Evolutionary conservation across 2,888 invertebrate genomes (phyloP), one percentile per base, ranked within the genome.

Genomic region (Sisyra nigra): DNA sequence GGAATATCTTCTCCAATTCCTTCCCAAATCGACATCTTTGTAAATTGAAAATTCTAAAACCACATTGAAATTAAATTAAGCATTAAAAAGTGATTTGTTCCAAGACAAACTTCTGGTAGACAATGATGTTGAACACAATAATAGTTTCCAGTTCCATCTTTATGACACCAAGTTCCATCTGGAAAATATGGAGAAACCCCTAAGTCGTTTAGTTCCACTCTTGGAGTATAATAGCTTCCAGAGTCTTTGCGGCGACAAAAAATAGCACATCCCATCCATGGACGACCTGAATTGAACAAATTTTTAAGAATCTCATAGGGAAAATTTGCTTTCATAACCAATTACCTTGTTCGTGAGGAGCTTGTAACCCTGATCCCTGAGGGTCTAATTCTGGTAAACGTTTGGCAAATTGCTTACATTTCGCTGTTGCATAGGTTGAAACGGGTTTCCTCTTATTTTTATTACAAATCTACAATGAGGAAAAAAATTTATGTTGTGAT

Each of bases 121-220:
- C 83, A 84, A 52, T 80, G 80, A 57, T 82, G 81, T 50, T 80
- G 77, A 42, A 77, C 62, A 53, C 83, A 83, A 57, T 72, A 84
- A 62, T 75, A 81, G 58, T 82, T 68, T 46, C 70, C 64, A 13
- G 62, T 61, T 36, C 70, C 71, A 51, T 77, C 75, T 53, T 67
- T 66, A 57, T 84, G 80, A 55, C 84, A 85, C 80, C 80, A 81
- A 3, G 83, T 84, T 10, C 84, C 84, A 61, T 84, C 84, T 1
- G 85, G 84, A 55, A 83, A 80, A 60, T 80, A 80, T 0, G 81
- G 76, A 53, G 80, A 74, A 29, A 77, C 63, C 6, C 80, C 79
- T 31, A 76, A 67, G 57, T 80, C 80, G 56, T 83, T 81, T 41
- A 84, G 67, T 60, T 84, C 82, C 10, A 81, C 67, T 4, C 81